Percentiles rank a stretch among this genome's conserved stretches.
phyloP scores from a whole-genome alignment of 2,888 invertebrate species.

The Bhutanitis thaidina region DNA sequence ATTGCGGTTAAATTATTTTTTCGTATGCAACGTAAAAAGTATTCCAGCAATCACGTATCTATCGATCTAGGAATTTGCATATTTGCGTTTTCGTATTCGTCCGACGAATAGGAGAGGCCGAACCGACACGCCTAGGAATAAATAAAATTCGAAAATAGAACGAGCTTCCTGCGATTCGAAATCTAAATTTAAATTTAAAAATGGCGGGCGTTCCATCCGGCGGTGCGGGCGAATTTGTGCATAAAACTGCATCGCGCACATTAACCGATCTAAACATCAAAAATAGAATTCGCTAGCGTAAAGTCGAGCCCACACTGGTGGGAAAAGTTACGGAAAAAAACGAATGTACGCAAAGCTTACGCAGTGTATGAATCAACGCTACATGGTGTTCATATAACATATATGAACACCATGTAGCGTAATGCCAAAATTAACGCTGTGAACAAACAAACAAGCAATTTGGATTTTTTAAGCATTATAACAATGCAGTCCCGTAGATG shows the following conservation, averaged over 20 bases:
- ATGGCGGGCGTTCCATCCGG: slow-evolving; percentile 50
- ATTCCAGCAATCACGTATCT: slow-evolving; percentile 16
- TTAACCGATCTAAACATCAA: slow-evolving; percentile 76
- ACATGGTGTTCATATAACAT: too few species aligned
- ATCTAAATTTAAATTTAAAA: slow-evolving; percentile 71
- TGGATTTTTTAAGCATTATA: too few species aligned
- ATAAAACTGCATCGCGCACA: slow-evolving; percentile 74
- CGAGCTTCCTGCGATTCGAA: slow-evolving; percentile 63
- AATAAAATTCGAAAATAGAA: slow-evolving; percentile 69
- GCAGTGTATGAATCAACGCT: too few species aligned
- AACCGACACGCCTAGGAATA: slow-evolving; percentile 62
- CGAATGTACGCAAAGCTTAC: too few species aligned
- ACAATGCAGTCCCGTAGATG: too few species aligned
- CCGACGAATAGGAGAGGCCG: slow-evolving; percentile 43
- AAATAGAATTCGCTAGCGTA: slow-evolving; percentile 68
- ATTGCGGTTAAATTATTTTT: slow-evolving; percentile 1
- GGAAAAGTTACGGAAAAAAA: neutral
- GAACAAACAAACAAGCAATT: too few species aligned
- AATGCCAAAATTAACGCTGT: too few species aligned
- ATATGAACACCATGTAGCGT: too few species aligned
- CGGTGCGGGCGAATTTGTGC: slow-evolving; percentile 66
- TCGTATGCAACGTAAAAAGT: slow-evolving; percentile 12
- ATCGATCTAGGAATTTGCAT: slow-evolving; percentile 18
- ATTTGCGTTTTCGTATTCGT: slow-evolving; percentile 19
- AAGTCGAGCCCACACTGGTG: slow-evolving; percentile 37